These are phyloP conservation scores for Leucosticte australis DNA, from an alignment of 2,113 vertebrate genomes.

Conservation along the genomic window DNA sequence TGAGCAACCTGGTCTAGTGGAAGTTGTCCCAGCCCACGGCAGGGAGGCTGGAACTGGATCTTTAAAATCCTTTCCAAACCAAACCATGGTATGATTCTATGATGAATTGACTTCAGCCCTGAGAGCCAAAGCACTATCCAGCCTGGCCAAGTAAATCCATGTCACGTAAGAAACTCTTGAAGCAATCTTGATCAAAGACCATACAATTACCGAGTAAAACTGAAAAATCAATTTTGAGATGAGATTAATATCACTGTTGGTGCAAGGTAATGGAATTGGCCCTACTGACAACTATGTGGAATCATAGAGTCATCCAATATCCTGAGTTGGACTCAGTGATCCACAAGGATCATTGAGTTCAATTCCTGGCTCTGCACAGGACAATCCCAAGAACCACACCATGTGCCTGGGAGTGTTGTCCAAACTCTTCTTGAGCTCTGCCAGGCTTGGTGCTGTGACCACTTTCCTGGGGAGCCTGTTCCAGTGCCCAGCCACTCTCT, in stretches of 20 bases:
- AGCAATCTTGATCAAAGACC: background rate
- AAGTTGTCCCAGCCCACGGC: background rate
- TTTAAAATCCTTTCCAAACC: background rate
- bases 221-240: background rate
- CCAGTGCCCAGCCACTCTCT: background rate
- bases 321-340: background rate
- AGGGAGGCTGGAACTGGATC: background rate
- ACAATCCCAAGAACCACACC: background rate
- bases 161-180: background rate
- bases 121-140: background rate
- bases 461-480: background rate
- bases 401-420: background rate
- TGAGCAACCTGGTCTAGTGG: background rate
- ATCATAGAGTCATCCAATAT: background rate
- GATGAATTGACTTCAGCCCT: background rate
- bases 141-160: background rate
- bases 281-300: background rate
- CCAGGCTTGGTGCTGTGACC: background rate
- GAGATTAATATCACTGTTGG: background rate
- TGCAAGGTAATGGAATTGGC: background rate
- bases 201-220: background rate
- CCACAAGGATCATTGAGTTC: background rate
- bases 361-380: background rate
- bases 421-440: background rate
- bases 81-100: background rate